phyloP scores from a whole-genome alignment of 2,113 vertebrate species.

The Petaurus breviceps region DNA sequence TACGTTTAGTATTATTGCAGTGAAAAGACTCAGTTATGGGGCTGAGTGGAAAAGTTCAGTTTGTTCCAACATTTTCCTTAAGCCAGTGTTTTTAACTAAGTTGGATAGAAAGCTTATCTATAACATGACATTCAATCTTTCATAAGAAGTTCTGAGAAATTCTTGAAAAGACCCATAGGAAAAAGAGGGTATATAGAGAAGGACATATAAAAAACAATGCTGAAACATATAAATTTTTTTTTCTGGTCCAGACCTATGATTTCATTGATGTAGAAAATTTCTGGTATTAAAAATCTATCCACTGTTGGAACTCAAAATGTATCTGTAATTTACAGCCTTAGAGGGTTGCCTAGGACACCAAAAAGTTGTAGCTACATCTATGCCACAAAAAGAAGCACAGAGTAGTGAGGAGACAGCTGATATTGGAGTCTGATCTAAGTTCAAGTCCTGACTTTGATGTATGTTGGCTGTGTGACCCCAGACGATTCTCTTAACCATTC shows the following conservation, averaged over 20 bases:
- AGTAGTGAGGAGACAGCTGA: neutral
- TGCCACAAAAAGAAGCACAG: neutral
- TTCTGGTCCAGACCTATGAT: neutral
- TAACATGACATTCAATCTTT: constrained; percentile 24
- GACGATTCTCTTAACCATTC: neutral
- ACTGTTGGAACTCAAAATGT: neutral
- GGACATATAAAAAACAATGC: neutral
- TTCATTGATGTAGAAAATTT: neutral
- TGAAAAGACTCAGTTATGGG: constrained; percentile 50
- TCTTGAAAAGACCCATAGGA: neutral
- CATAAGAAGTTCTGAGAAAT: constrained; percentile 23
- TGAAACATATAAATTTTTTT: neutral
- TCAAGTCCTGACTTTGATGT: neutral
- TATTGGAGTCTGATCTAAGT: neutral
- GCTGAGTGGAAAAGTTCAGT: constrained; percentile 33
- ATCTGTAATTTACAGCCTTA: neutral
- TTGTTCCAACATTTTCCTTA: constrained; percentile 22
- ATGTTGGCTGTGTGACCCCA: neutral
- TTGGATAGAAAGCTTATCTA: neutral
- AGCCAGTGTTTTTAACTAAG: constrained; percentile 20
- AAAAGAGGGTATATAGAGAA: constrained; percentile 16
- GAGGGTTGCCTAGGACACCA: neutral
- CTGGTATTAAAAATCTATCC: neutral
- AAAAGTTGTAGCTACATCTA: neutral
- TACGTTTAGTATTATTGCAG: constrained; percentile 49